Evolutionary conservation across 2,797 vertebrate genomes (phyloP).

Genomic region (Micromesistius poutassou): DNA sequence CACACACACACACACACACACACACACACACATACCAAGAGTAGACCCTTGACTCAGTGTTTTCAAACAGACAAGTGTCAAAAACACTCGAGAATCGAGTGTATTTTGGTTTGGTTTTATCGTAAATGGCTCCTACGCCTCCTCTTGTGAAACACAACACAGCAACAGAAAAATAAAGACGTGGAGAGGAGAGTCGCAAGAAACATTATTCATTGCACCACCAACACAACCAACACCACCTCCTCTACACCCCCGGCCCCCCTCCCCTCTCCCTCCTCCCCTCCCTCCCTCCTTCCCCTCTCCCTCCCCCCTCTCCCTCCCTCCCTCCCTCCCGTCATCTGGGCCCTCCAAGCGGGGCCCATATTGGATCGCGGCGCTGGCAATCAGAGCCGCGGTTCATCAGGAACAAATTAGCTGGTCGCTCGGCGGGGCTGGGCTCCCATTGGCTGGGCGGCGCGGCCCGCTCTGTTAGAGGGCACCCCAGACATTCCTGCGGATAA

Average conservation of each 20-base stretch:
- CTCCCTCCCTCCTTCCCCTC: constrained; percentile 47
- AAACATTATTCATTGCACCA: too few species aligned
- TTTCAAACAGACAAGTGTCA: too few species aligned
- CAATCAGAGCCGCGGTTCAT: constrained; percentile 81
- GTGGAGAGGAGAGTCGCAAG: too few species aligned
- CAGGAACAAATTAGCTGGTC: constrained; percentile 83
- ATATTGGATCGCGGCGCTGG: constrained; percentile 76
- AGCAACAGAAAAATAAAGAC: too few species aligned
- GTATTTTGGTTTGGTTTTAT: too few species aligned
- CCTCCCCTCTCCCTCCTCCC: constrained; percentile 42
- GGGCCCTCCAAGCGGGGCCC: constrained; percentile 75
- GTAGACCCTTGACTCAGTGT: too few species aligned
- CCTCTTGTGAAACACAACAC: too few species aligned
- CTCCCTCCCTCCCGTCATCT: constrained; percentile 70
- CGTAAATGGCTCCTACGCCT: too few species aligned
- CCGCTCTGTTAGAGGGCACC: constrained; percentile 81
- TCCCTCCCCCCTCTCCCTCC: constrained; percentile 39
- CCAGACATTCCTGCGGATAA: constrained; percentile 86
- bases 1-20: too few species aligned
- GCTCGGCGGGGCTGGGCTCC: constrained; percentile 66
- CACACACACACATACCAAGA: too few species aligned
- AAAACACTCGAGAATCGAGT: too few species aligned
- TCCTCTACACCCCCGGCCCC: constrained; percentile 27
- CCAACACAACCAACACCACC: too few species aligned
- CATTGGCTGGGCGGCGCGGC: constrained; percentile 72